Conservation (phyloP, 2,797 vertebrate species). For the Poeciliopsis gracilis region DNA sequence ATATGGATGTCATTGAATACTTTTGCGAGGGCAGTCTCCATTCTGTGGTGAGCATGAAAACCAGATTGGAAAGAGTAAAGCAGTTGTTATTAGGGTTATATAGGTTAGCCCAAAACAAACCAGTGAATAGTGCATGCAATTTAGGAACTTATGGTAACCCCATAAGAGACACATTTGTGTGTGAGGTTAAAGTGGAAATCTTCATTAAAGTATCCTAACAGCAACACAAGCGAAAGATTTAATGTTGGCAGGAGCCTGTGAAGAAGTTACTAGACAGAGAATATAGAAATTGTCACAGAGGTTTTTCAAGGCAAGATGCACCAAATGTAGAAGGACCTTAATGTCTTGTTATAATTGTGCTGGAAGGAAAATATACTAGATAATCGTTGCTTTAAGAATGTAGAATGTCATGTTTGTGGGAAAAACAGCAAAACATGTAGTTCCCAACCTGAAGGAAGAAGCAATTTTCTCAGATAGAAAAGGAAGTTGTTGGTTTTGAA, state of each 20-base stretch:
- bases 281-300: background rate
- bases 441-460: no score
- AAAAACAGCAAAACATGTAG: background rate
- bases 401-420: background rate
- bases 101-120: background rate
- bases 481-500: background rate
- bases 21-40: no score
- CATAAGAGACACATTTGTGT: background rate
- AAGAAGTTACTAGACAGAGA: background rate
- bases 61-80: no score
- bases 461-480: background rate
- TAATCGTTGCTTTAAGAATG: background rate
- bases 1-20: no score
- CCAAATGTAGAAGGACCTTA: background rate
- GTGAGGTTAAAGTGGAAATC: background rate
- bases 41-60: no score
- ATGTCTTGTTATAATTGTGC: background rate
- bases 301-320: background rate
- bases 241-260: background rate
- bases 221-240: background rate
- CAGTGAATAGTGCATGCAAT: background rate
- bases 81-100: background rate
- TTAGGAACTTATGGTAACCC: background rate
- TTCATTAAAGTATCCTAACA: background rate
- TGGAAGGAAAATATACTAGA: background rate